phyloP scores from a whole-genome alignment of 2,888 invertebrate genomes.

The Tachina grossa region DNA sequence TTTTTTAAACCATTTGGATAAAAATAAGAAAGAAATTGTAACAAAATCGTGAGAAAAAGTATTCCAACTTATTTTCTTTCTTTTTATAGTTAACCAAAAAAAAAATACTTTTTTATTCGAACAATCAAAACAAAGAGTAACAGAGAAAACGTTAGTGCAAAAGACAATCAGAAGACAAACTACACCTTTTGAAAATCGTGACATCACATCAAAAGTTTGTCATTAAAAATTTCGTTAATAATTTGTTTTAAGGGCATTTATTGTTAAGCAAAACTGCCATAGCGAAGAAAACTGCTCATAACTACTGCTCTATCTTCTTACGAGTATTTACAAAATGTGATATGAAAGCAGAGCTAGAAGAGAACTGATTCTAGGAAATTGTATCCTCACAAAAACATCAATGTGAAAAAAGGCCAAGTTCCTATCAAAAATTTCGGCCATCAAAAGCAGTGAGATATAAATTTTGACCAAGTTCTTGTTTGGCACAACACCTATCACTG shows the following conservation, averaged over 20 bases:
- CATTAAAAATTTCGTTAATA: slow-evolving; percentile 82
- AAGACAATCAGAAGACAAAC: slow-evolving; percentile 69
- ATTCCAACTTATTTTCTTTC: slow-evolving; percentile 58
- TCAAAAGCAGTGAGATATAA: too few species aligned
- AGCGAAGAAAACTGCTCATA: slow-evolving; percentile 13
- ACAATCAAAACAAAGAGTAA: slow-evolving; percentile 47
- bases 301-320: slow-evolving; percentile 20
- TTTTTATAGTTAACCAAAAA: slow-evolving; percentile 42
- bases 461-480: too few species aligned
- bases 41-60: slow-evolving; percentile 80
- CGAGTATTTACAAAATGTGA: slow-evolving; percentile 19
- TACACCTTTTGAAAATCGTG: slow-evolving; percentile 80
- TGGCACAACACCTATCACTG: too few species aligned
- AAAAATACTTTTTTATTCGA: slow-evolving; percentile 25
- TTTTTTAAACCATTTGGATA: not conserved
- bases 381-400: too few species aligned
- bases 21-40: slow-evolving; percentile 73
- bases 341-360: slow-evolving; percentile 11
- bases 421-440: too few species aligned
- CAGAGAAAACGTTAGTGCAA: slow-evolving; percentile 23
- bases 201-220: slow-evolving; percentile 82
- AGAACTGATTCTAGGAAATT: slow-evolving; percentile 1
- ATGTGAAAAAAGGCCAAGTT: too few species aligned
- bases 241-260: slow-evolving; percentile 77
- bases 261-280: slow-evolving; percentile 59